Conservation (phyloP, 1,140 invertebrate genomes). For the Galleria mellonella region DNA sequence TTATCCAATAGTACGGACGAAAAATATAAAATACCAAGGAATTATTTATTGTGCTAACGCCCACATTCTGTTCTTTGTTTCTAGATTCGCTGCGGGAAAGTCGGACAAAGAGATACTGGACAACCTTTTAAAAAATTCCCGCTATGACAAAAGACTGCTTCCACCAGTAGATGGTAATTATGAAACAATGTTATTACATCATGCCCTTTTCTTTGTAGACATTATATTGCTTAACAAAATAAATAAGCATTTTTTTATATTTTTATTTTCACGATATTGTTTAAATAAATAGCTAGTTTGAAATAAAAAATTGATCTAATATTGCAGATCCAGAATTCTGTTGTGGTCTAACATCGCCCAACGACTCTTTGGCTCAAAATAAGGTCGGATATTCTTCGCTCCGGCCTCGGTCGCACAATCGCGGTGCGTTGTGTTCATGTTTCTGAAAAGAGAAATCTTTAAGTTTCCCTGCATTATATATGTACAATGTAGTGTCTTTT, state of each 20-base stretch:
- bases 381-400: constrained; percentile 75
- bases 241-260: too few relatives aligned
- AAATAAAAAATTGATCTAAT: constrained; percentile 46
- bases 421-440: constrained; percentile 77
- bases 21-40: neutral
- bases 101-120: constrained; percentile 93
- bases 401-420: constrained; percentile 78
- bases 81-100: constrained; percentile 89
- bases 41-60: neutral
- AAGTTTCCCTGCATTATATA: constrained; percentile 17
- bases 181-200: constrained; percentile 5
- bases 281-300: too few relatives aligned
- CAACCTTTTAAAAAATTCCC: constrained; percentile 84
- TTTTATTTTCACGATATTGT: too few relatives aligned
- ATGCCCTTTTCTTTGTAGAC: neutral
- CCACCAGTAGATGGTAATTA: constrained; percentile 88
- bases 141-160: constrained; percentile 90
- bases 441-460: constrained; percentile 68
- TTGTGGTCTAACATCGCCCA: constrained; percentile 85
- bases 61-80: constrained; percentile 7
- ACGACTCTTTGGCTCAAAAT: constrained; percentile 74
- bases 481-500: constrained; percentile 20
- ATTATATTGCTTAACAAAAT: too few relatives aligned
- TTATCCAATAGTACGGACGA: neutral
- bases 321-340: constrained; percentile 92